These are phyloP conservation scores for Hyppa rectilinea DNA, from an alignment of 2,888 invertebrate species.

Conservation along the genomic window DNA sequence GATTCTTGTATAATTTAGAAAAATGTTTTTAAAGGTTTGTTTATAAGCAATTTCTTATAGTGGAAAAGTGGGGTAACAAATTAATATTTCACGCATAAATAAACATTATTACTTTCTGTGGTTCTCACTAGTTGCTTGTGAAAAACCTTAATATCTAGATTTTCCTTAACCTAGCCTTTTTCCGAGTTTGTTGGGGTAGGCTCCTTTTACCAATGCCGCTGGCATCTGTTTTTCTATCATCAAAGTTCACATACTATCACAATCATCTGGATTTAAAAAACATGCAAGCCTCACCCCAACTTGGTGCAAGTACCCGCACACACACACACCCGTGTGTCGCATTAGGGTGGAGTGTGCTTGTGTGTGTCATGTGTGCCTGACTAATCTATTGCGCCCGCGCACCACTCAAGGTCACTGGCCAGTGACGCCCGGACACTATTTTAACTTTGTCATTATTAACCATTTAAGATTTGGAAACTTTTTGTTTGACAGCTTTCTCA, in stretches of 20 bases:
- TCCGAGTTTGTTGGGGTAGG: constrained; percentile 49
- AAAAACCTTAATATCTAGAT: neutral
- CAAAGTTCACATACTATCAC: constrained; percentile 54
- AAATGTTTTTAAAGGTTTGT: constrained; percentile 29
- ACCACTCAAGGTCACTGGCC: constrained; percentile 87
- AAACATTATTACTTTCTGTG: neutral
- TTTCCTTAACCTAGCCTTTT: neutral
- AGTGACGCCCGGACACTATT: constrained; percentile 81
- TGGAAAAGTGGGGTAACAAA: constrained; percentile 28
- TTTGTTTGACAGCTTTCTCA: constrained; percentile 31
- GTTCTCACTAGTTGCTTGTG: neutral
- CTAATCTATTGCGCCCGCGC: constrained; percentile 84
- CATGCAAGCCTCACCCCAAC: constrained; percentile 67
- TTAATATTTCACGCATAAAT: constrained; percentile 23
- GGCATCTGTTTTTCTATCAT: constrained; percentile 46
- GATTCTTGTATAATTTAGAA: constrained; percentile 55
- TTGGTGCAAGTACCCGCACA: constrained; percentile 54
- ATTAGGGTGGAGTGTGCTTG: constrained; percentile 61
- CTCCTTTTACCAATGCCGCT: constrained; percentile 4
- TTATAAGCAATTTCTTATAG: constrained; percentile 29
- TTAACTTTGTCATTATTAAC: constrained; percentile 78
- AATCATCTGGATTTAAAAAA: constrained; percentile 58
- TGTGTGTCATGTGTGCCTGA: constrained; percentile 73
- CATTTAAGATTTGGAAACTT: constrained; percentile 63
- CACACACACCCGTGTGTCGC: constrained; percentile 60